Percentiles rank a stretch among this genome's conserved stretches.
Conservation (phyloP, 2,888 invertebrate genomes). For the Drosophila quinaria region DNA sequence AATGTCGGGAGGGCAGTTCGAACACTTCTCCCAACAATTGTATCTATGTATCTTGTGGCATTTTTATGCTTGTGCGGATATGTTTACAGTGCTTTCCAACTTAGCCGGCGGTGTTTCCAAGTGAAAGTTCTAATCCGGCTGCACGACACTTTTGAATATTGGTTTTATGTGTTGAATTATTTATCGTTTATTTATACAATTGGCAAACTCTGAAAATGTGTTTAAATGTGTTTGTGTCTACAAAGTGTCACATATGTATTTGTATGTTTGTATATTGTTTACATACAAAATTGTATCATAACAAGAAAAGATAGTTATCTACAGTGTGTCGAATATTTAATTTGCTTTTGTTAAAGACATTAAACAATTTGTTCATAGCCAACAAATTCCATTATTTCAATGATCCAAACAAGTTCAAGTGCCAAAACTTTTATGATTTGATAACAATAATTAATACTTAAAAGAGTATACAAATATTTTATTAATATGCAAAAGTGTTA, state of each 20-base stretch:
- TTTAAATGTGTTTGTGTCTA: conserved; percentile 11
- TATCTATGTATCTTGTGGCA: neutral
- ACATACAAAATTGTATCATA: conserved; percentile 1
- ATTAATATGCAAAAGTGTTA: neutral
- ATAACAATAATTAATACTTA: neutral
- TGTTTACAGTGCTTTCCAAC: conserved; percentile 47
- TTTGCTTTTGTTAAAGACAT: neutral
- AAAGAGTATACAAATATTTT: neutral
- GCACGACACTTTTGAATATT: conserved; percentile 42
- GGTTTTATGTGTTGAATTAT: conserved; percentile 52
- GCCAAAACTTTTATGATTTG: neutral
- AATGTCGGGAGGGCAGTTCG: conserved; percentile 23
- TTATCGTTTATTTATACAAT: conserved; percentile 53
- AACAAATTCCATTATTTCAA: neutral
- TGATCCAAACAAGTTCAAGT: neutral
- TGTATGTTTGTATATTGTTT: conserved; percentile 3
- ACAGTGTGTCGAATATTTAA: neutral
- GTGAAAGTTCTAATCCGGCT: conserved; percentile 78
- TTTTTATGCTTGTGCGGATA: conserved; percentile 12
- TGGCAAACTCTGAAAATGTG: conserved; percentile 25
- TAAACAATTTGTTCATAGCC: no score
- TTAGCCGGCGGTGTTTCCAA: conserved; percentile 31
- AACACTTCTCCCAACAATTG: neutral
- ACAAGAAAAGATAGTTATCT: conserved; percentile 3
- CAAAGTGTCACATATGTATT: neutral